These are phyloP conservation scores for Leucophora obtusa DNA, from an alignment of 2,888 invertebrate species.

Conservation along the genomic window DNA sequence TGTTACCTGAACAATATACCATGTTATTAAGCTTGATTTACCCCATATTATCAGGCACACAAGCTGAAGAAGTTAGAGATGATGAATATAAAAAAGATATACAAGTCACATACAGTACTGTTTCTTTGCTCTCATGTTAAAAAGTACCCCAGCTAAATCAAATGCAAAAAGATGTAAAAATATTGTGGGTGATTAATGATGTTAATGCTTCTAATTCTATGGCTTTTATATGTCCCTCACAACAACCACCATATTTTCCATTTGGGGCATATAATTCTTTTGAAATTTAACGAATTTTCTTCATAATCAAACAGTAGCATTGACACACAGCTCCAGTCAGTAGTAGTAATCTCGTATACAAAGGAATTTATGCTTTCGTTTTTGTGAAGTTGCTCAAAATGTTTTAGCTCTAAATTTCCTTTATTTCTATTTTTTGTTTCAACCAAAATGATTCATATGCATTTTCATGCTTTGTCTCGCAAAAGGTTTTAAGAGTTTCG, in stretches of 20 bases:
- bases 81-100: neutral
- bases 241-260: neutral
- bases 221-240: neutral
- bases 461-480: constrained; percentile 6
- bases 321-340: neutral
- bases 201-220: constrained; percentile 39
- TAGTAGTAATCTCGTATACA: neutral
- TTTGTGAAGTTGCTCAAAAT: constrained; percentile 9
- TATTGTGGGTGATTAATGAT: constrained; percentile 61
- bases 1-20: constrained; percentile 13
- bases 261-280: neutral
- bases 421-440: neutral
- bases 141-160: neutral
- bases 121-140: neutral
- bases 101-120: neutral
- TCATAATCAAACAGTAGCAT: neutral
- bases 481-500: constrained; percentile 4
- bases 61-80: constrained; percentile 15
- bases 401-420: constrained; percentile 16
- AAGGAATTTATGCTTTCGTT: constrained; percentile 9
- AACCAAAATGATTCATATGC: constrained; percentile 33
- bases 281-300: constrained; percentile 7
- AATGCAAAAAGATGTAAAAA: constrained; percentile 11
- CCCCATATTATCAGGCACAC: constrained; percentile 34
- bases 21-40: constrained; percentile 48